Evolutionary conservation across 2,888 invertebrate genomes (phyloP), one percentile per base, ranked within the genome.

Genomic region (Noctuana brunneofusca): DNA sequence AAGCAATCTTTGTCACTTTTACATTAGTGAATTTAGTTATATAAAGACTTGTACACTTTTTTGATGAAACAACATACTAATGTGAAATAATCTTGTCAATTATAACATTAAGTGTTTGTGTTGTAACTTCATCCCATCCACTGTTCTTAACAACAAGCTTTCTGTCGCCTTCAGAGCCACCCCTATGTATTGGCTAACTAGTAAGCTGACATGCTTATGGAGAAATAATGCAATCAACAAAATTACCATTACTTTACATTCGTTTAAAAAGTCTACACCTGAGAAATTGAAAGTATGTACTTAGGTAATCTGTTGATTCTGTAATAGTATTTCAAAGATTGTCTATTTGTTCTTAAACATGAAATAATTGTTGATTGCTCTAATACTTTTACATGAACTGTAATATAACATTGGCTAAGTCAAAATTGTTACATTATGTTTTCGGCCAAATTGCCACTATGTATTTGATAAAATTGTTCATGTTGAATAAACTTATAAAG

Each of bases 131-230:
- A 65, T 62, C 32, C 57, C 55, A 46, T 65, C 27, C 27, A 57
- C 49, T 24, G 32, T 62, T 46, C 27, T 46, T 59, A 58, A 58
- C 58, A 56, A 64, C n/a, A 38, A 9, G 50, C 62, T 59, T 66
- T 52, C 66, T 66, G 24, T 68, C 62, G 68, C 66, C 65, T 68
- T 52, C 41, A 53, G 55, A 62, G 55, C 27, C 22, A 46, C 20
- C 32, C 35, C 32, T 46, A 58, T 16, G 11, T 24, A 35, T 55
- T 38, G 18, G 62, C 62, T 49, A 38, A 54, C 41, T 20, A 49
- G 48, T 35, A 18, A 49, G 48, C 62, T 49, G 24, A 62, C 48
- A 9, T 38, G 52, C 46, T 38, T 38, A 58, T 11, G 2, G 50
- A 35, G 11, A 38, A 4, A 16, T 3, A 22, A 35, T 48, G 48